Evolutionary conservation across 2,797 vertebrate genomes (phyloP).

Genomic region (Sebastes steindachneri): DNA sequence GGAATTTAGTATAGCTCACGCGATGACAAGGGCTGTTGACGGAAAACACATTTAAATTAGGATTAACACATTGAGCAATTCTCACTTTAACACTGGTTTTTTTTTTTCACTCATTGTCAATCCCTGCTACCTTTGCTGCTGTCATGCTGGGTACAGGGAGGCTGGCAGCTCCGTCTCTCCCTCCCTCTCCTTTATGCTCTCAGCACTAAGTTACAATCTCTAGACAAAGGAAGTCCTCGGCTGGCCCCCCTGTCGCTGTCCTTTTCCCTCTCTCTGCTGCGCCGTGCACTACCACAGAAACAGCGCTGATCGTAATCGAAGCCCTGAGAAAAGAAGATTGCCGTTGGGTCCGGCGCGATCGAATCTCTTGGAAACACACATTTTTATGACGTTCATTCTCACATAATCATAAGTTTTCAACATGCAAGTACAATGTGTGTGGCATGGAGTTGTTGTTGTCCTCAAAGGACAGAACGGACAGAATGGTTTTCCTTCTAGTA

Average conservation of each 20-base stretch:
- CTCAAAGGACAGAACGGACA: not conserved
- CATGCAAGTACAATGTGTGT: not conserved
- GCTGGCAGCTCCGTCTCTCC: not conserved
- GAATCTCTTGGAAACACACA: slow-evolving; percentile 11
- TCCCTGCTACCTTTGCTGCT: slow-evolving; percentile 7
- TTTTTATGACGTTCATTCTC: not conserved
- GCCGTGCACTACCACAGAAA: slow-evolving; percentile 28
- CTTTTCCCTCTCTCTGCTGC: slow-evolving; percentile 27
- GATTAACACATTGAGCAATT: slow-evolving; percentile 35
- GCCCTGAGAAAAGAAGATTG: slow-evolving; percentile 6
- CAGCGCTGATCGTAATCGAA: slow-evolving; percentile 22
- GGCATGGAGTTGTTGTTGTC: not conserved
- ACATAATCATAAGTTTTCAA: not conserved
- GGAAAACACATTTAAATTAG: slow-evolving; percentile 18
- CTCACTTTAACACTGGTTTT: not conserved
- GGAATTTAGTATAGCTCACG: slow-evolving; percentile 52
- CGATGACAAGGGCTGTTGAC: slow-evolving; percentile 31
- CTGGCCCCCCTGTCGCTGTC: slow-evolving; percentile 39
- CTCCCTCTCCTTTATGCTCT: slow-evolving; percentile 22
- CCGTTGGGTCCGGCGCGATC: not conserved
- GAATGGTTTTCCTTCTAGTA: not conserved
- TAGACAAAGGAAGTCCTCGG: slow-evolving; percentile 73
- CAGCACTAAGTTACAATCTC: slow-evolving; percentile 63
- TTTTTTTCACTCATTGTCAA: not conserved
- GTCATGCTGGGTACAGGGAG: not conserved